These are phyloP conservation scores for Parus major DNA, from an alignment of 2,113 vertebrate genomes.

Conservation along the genomic window DNA sequence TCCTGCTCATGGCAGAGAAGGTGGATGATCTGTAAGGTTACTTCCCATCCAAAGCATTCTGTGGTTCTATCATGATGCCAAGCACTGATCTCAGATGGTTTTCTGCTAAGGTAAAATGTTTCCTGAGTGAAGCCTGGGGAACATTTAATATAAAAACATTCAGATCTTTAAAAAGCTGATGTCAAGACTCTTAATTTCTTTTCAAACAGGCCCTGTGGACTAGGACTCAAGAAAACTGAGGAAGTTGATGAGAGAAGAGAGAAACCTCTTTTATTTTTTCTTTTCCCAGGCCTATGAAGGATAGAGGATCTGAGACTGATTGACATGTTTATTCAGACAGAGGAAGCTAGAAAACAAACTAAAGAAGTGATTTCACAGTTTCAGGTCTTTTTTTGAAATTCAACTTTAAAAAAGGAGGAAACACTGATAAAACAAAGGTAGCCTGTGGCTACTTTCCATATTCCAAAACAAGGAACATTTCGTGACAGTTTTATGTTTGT, in stretches of 20 bases:
- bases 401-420: conserved; percentile 3
- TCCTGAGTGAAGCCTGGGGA: neutral
- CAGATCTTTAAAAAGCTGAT: conserved; percentile 10
- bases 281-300: conserved; percentile 23
- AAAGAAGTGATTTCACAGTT: conserved; percentile 13
- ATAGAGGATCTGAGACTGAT: neutral
- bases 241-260: neutral
- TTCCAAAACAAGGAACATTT: neutral
- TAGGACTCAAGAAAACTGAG: neutral
- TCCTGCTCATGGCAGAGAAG: neutral
- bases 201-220: neutral
- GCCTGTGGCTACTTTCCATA: neutral
- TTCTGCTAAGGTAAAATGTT: conserved; percentile 32
- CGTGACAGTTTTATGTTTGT: neutral
- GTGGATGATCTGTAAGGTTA: neutral
- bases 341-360: conserved; percentile 16
- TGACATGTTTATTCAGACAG: conserved; percentile 44
- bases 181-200: neutral
- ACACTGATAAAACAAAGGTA: neutral
- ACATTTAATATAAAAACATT: conserved; percentile 16
- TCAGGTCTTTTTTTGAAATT: neutral
- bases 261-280: neutral
- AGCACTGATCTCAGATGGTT: neutral
- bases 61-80: neutral
- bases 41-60: neutral